Evolutionary conservation across 2,797 vertebrate genomes (phyloP), one percentile per base, ranked within the genome.

Genomic region (Selene dorsalis): DNA sequence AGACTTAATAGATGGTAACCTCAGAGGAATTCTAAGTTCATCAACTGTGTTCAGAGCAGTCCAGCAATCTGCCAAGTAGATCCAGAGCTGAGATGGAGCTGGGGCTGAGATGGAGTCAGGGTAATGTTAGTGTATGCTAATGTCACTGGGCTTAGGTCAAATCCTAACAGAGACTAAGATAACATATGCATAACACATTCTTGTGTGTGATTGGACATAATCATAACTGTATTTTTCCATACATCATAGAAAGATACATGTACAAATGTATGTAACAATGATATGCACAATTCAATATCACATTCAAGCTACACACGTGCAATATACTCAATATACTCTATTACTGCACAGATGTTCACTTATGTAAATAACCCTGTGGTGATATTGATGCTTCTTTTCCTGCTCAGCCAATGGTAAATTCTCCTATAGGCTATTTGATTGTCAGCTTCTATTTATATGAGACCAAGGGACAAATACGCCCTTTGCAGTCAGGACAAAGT

Each of bases 401-500:
- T 69, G 79, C 26, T 52, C 38, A 68, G 73, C 53, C 59, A 66
- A 30, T 80, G 48, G 63, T 55, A 74, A 80, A 82, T 75, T 79
- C 50, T 72, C 59, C 77, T 69, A 5, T 67, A 65, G 26, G 75
- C 77, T 77, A 61, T 83, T 84, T 87, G 74, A 85, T 87, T 72
- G 76, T 91, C 88, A 72, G 55, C 75, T 76, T 59, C 73, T 69
- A 64, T 90, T 87, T 82, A 66, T 57, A 59, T 66, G 4, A 76
- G 56, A 57, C 85, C 73, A 41, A 43, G 45, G 73, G 77, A 87
- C 62, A 82, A 82, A 81, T 59, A 20, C 5, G 16, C 57, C 66
- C 68, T 87, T 70, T 84, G 76, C 75, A 80, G 70, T 83, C 78
- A 69, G 88, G 90, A 90, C 60, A 88, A 89, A 75, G 73, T 48